These are phyloP conservation scores for Phoxinus phoxinus DNA, from an alignment of 2,113 vertebrate genomes.

Conservation along the genomic window DNA sequence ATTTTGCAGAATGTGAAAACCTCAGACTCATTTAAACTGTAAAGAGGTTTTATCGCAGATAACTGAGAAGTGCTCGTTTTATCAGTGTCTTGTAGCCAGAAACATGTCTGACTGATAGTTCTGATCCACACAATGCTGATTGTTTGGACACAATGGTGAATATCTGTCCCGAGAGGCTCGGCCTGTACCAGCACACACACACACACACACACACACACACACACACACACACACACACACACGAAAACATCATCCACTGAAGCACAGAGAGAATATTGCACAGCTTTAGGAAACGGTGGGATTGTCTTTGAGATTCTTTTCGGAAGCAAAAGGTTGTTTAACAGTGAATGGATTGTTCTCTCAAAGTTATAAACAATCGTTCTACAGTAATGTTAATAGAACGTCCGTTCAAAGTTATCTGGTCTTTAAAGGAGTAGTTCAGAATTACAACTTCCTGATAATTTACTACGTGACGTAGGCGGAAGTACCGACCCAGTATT, in stretches of 20 bases:
- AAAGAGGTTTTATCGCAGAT: not conserved
- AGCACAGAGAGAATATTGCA: not conserved
- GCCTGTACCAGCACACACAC: slow-evolving; percentile 40
- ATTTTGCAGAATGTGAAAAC: not conserved
- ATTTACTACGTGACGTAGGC: no score
- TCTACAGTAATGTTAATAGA: no score
- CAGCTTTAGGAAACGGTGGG: not conserved
- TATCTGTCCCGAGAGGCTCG: slow-evolving; percentile 53
- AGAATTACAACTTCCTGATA: no score
- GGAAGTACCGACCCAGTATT: no score
- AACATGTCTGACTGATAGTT: slow-evolving; percentile 6
- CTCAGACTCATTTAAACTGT: not conserved
- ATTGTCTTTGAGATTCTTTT: no score
- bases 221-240: no score
- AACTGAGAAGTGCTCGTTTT: not conserved
- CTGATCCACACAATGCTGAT: slow-evolving; percentile 41
- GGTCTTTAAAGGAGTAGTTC: no score
- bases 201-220: no score
- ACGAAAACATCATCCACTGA: not conserved
- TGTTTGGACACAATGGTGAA: slow-evolving; percentile 44
- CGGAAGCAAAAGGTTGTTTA: no score
- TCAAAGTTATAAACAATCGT: no score
- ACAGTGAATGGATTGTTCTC: no score
- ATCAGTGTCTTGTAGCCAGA: not conserved
- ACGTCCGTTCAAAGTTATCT: no score